Percentiles rank a stretch among this genome's conserved stretches.
Evolutionary conservation across 2,888 invertebrate genomes (phyloP).

Genomic region (Hydropsyche betteni): DNA sequence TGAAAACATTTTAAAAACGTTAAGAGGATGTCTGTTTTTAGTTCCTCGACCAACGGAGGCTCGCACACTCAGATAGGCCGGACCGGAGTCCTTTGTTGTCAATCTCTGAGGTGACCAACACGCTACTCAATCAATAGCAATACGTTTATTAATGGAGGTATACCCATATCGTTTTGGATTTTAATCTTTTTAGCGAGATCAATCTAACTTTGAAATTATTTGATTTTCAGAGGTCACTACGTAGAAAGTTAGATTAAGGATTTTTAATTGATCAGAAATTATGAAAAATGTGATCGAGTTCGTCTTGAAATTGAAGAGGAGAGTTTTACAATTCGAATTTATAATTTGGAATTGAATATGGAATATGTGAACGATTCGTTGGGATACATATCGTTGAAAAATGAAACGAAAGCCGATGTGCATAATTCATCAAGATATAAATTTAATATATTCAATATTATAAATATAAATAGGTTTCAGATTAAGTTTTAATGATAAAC

Average conservation of each 20-base stretch:
- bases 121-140: conserved; percentile 72
- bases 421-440: conserved; percentile 15
- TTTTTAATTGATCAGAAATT: too few relatives aligned
- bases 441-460: conserved; percentile 21
- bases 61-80: conserved; percentile 64
- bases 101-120: conserved; percentile 82
- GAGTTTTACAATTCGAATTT: too few relatives aligned
- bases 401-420: background rate
- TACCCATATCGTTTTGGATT: background rate
- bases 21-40: conserved; percentile 53
- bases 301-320: too few relatives aligned
- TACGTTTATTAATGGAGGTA: conserved; percentile 52
- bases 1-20: background rate
- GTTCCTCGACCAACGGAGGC: conserved; percentile 57
- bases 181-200: too few relatives aligned
- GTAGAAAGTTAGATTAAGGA: too few relatives aligned
- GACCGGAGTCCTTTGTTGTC: conserved; percentile 78
- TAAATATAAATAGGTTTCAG: conserved; percentile 4
- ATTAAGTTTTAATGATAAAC: too few relatives aligned
- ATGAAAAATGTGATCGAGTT: too few relatives aligned
- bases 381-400: background rate
- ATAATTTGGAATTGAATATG: too few relatives aligned
- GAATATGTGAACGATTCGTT: too few relatives aligned
- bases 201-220: too few relatives aligned
- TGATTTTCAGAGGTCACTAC: too few relatives aligned